Evolutionary conservation across 2,888 invertebrate species (phyloP), one percentile per base, ranked within the genome.

Genomic region (Acanthosepion lycidas): DNA sequence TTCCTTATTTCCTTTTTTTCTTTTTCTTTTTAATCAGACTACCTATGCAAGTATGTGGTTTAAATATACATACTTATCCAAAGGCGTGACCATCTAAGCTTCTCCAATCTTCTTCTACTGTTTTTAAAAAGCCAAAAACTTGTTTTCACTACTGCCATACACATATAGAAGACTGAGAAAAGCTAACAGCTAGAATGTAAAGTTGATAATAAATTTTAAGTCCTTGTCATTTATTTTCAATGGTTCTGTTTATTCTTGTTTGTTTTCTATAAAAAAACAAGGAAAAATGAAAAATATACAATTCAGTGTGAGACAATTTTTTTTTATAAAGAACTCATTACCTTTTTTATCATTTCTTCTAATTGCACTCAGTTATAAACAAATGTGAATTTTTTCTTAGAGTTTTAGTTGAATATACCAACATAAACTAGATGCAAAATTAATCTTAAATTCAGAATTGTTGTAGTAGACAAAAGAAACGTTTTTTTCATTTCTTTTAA

Each of bases 191-290:
- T 78, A 78, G n/a, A 78, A 78, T 78, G 78, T 78, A 78, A 78
- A 78, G 78, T 78, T 78, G 78, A 78, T n/a, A 78, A 78, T 78
- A 78, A 78, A 78, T 78, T 78, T 42, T 42, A 78, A 78, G n/a
- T 78, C 78, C 78, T 28, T 78, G 78, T 78, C 78, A 78, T 78
- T 78, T 78, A 78, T 78, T 78, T 78, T 78, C 78, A 78, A 78
- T 78, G 78, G 78, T 78, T 78, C 78, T 78, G 78, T 78, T 78
- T 78, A n/a, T 28, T 78, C n/a, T 78, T 78, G 28, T 78, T 78
- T 28, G n/a, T 55, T 55, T 55, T 55, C 55, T 55, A 55, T 55
- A 9, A 78, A 0, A 78, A 78, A 78, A 78, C 6, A 78, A n/a
- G 8, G 26, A 78, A 42, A 42, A 42, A 42, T 42, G 42, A 42